Percentiles rank a stretch among this genome's conserved stretches.
Conservation (phyloP, 2,113 vertebrate genomes). For the Thalassoma bifasciatum region DNA sequence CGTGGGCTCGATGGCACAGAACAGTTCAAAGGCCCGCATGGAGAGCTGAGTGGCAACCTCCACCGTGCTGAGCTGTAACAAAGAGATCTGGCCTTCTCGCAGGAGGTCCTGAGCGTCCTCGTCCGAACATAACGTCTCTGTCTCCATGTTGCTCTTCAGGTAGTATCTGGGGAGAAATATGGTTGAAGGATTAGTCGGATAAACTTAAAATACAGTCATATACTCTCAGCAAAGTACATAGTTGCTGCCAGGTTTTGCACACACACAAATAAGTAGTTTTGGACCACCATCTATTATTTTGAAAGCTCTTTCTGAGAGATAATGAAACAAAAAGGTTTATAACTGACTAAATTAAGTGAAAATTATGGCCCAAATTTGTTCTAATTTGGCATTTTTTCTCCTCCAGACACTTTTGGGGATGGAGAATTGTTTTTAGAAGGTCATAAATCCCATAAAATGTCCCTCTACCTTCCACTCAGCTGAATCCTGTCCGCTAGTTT, state of each 20-base stretch:
- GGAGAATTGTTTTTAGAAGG: too few relatives aligned
- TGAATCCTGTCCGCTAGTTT: constrained; percentile 98
- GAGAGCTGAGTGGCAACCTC: constrained; percentile 97
- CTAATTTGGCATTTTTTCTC: too few relatives aligned
- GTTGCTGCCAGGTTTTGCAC: too few relatives aligned
- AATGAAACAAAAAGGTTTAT: not conserved
- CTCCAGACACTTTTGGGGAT: too few relatives aligned
- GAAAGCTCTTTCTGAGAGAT: not conserved
- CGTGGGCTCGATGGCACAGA: constrained; percentile 97
- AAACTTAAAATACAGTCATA: too few relatives aligned
- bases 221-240: too few relatives aligned
- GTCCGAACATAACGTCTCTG: constrained; percentile 96
- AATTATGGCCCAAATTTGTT: too few relatives aligned
- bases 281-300: not conserved
- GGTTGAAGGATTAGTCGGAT: too few relatives aligned
- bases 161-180: constrained; percentile 93
- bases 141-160: constrained; percentile 99
- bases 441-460: too few relatives aligned
- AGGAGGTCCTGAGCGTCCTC: constrained; percentile 97
- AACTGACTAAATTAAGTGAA: too few relatives aligned
- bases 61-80: constrained; percentile 95
- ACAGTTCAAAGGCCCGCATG: constrained; percentile 96
- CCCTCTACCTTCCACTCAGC: constrained; percentile 91
- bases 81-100: constrained; percentile 92
- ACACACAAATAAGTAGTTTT: too few relatives aligned